Conservation (phyloP, 1,140 invertebrate genomes). For the Ericerus pela region DNA sequence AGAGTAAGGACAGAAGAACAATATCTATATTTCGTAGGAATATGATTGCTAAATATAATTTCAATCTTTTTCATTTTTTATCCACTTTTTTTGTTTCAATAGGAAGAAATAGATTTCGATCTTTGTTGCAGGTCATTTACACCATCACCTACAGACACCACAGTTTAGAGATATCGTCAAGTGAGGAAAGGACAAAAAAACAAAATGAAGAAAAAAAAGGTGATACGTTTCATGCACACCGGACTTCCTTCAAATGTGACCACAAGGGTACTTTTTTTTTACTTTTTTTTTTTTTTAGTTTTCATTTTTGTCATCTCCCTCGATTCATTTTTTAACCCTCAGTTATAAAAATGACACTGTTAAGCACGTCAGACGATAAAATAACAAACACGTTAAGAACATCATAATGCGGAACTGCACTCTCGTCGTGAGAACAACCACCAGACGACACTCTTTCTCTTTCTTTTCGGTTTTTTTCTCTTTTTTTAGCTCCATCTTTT, state of each 20-base stretch:
- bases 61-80: not conserved
- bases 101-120: not conserved
- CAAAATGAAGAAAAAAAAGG: not conserved
- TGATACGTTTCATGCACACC: not conserved
- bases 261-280: not conserved
- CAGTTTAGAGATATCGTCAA: not conserved
- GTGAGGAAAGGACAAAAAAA: not conserved
- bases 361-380: not conserved
- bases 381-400: not conserved
- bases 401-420: no score
- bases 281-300: not conserved
- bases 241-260: not conserved
- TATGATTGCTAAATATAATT: not conserved
- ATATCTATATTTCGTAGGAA: not conserved
- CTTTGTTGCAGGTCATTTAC: not conserved
- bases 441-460: no score
- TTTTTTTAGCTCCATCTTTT: no score
- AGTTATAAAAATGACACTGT: conserved; percentile 1
- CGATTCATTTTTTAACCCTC: conserved; percentile 2
- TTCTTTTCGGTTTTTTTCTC: no score
- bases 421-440: no score
- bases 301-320: no score
- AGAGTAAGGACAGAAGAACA: no score
- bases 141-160: not conserved
- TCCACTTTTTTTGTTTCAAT: not conserved